A percentile compares a stretch with the other conserved stretches of the same genome.
Evolutionary conservation across 2,888 invertebrate genomes (phyloP).

Genomic region (Ormyrus labotus): DNA sequence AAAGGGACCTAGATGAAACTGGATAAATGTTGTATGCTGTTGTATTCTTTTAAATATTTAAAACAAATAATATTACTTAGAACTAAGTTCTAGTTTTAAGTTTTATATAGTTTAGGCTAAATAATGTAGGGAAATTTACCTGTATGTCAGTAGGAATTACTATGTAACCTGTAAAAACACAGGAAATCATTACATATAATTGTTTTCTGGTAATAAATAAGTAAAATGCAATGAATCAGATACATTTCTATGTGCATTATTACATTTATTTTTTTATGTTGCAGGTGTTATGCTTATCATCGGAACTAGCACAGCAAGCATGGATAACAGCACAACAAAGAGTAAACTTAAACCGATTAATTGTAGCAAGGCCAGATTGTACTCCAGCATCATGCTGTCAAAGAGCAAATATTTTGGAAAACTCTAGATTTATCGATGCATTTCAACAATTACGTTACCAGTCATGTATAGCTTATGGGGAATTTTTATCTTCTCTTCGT

Average conservation of each 20-base stretch:
- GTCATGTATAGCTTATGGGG: constrained; percentile 82
- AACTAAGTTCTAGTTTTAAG: no score
- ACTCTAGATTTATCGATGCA: constrained; percentile 85
- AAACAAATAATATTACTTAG: no score
- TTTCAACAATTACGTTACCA: constrained; percentile 91
- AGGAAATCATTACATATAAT: neutral
- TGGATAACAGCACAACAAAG: constrained; percentile 94
- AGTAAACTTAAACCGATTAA: constrained; percentile 86
- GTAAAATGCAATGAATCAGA: neutral
- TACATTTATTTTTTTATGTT: constrained; percentile 53
- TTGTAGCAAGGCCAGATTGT: constrained; percentile 85
- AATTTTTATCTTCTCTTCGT: constrained; percentile 83
- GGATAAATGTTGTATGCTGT: no score
- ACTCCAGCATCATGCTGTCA: constrained; percentile 88
- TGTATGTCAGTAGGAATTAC: no score
- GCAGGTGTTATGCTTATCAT: constrained; percentile 78
- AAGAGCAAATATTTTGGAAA: constrained; percentile 81
- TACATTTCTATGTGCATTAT: neutral
- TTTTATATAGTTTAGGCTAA: no score
- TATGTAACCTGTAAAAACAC: no score
- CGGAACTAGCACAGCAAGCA: constrained; percentile 83
- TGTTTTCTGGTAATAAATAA: neutral
- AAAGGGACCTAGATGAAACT: no score
- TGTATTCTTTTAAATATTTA: no score
- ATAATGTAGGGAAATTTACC: no score